Percentiles rank a stretch among this genome's conserved stretches.
Conservation (phyloP, 2,113 vertebrate species). For the Cyanocitta stelleri region DNA sequence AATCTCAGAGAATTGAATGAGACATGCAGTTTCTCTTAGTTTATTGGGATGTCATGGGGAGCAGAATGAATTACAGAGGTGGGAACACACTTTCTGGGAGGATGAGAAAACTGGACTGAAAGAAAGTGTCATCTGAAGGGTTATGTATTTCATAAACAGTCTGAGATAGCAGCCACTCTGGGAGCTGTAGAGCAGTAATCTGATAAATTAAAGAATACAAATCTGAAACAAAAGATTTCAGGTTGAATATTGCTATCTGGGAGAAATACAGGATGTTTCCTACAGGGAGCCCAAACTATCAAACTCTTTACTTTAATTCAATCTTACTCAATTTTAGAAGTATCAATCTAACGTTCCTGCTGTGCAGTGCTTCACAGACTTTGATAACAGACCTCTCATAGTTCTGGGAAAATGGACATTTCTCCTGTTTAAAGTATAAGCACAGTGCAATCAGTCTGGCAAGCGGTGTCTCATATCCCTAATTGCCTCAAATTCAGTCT, state of each 20-base stretch:
- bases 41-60: slow-evolving; percentile 36
- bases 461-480: neutral
- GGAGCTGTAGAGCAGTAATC: slow-evolving; percentile 1
- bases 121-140: neutral
- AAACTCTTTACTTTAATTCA: slow-evolving; percentile 25
- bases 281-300: neutral
- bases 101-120: neutral
- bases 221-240: neutral
- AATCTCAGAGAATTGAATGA: slow-evolving; percentile 45
- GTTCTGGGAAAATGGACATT: slow-evolving; percentile 8
- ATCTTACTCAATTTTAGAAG: slow-evolving; percentile 46
- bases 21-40: slow-evolving; percentile 29
- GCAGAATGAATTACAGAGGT: slow-evolving; percentile 2
- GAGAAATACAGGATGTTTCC: slow-evolving; percentile 5
- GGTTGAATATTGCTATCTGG: neutral
- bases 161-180: neutral
- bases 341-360: neutral
- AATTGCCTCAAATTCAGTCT: neutral
- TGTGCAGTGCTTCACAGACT: neutral
- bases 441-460: neutral
- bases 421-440: neutral
- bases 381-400: slow-evolving; percentile 18
- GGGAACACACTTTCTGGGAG: neutral
- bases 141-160: neutral
- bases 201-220: slow-evolving; percentile 14